These are phyloP conservation scores for Ephialtes manifestator DNA, from an alignment of 2,888 invertebrate genomes.

Conservation along the genomic window DNA sequence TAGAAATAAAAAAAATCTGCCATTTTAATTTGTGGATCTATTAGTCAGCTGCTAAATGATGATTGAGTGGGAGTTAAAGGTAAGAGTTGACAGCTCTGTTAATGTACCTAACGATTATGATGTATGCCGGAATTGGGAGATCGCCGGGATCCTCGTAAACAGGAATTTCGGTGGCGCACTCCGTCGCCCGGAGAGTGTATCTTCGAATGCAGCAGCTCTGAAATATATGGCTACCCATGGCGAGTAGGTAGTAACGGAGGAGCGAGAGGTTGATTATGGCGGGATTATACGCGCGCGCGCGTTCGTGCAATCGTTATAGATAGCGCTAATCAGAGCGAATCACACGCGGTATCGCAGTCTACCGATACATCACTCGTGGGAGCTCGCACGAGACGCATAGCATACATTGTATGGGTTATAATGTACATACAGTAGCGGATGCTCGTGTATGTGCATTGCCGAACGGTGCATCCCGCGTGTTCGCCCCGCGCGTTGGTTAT, in stretches of 20 bases:
- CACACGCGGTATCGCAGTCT: constrained; percentile 81
- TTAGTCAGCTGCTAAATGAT: constrained; percentile 15
- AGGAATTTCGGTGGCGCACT: constrained; percentile 56
- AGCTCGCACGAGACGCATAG: constrained; percentile 59
- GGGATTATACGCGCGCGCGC: constrained; percentile 75
- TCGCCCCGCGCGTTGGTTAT: constrained; percentile 64
- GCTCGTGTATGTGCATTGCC: constrained; percentile 48
- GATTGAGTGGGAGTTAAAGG: constrained; percentile 16
- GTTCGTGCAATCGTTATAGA: constrained; percentile 82
- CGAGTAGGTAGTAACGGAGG: constrained; percentile 48
- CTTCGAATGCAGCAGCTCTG: constrained; percentile 56
- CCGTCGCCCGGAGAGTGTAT: constrained; percentile 48
- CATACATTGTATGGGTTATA: constrained; percentile 51
- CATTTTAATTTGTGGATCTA: neutral
- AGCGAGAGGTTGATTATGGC: constrained; percentile 78
- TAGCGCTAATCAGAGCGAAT: constrained; percentile 85
- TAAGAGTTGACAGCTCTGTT: constrained; percentile 63
- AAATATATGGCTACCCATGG: constrained; percentile 64
- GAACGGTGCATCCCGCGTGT: constrained; percentile 57
- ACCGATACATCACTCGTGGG: constrained; percentile 78
- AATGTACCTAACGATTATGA: constrained; percentile 62
- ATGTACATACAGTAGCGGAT: constrained; percentile 43
- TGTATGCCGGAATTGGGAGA: constrained; percentile 59
- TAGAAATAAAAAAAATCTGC: neutral
- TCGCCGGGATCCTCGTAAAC: constrained; percentile 51